Percentiles rank a stretch among this genome's conserved stretches.
Conservation (phyloP, 2,113 vertebrate genomes). For the Antechinus flavipes region DNA sequence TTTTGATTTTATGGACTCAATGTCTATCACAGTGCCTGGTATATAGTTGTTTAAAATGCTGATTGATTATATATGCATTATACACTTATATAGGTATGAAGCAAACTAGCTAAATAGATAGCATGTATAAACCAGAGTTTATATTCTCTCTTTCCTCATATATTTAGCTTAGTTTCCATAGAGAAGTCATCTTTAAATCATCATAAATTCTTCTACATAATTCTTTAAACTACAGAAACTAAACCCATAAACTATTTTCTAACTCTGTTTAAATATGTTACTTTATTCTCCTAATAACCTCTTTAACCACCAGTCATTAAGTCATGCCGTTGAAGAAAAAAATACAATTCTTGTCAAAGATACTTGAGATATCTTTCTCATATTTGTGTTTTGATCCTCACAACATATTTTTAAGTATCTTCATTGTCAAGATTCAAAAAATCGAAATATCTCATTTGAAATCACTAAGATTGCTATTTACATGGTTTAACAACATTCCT, state of each 20-base stretch:
- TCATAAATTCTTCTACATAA: background rate
- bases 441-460: background rate
- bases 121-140: background rate
- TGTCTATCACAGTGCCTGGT: too few relatives aligned
- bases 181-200: background rate
- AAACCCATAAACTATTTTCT: background rate
- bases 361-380: background rate
- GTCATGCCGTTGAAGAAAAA: background rate
- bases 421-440: background rate
- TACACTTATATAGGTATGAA: background rate
- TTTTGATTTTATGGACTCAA: too few relatives aligned
- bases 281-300: background rate
- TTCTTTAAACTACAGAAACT: background rate
- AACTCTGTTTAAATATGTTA: background rate
- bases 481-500: background rate
- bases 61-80: background rate
- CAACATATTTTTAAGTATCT: background rate
- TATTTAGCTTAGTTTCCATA: background rate
- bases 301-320: background rate
- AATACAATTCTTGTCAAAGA: background rate
- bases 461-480: background rate
- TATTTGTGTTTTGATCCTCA: background rate
- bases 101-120: background rate
- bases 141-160: background rate
- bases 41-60: background rate